Percentiles rank a stretch among this genome's conserved stretches.
Evolutionary conservation across 2,888 invertebrate genomes (phyloP).

Genomic region (Ptycholaimellus sp.): DNA sequence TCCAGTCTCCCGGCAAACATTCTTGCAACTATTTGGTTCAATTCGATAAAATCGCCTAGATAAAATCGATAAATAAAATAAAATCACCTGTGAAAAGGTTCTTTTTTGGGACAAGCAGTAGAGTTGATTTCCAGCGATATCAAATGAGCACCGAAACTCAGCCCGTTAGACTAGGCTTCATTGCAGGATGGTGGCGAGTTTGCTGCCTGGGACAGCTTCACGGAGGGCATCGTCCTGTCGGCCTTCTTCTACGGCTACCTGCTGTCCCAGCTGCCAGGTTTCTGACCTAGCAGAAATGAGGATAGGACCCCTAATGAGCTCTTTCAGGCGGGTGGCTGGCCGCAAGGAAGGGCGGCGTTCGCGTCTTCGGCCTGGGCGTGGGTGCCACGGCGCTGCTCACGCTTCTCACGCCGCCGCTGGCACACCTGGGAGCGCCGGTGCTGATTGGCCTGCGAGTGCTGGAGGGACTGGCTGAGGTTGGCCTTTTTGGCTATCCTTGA

Average conservation of each 20-base stretch:
- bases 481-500: too few relatives aligned
- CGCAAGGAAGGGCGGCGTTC: slow-evolving; percentile 46
- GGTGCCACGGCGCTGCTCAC: slow-evolving; percentile 14
- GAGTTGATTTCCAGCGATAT: too few relatives aligned
- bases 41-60: too few relatives aligned
- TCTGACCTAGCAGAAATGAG: too few relatives aligned
- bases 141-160: too few relatives aligned
- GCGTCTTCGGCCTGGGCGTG: slow-evolving; percentile 5
- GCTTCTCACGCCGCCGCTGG: slow-evolving; percentile 16
- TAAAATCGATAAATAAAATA: too few relatives aligned
- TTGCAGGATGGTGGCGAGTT: slow-evolving; percentile 7
- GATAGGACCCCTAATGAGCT: slow-evolving; percentile 8
- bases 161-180: too few relatives aligned
- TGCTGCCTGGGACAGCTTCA: slow-evolving; percentile 45
- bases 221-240: slow-evolving; percentile 52
- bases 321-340: slow-evolving; percentile 50
- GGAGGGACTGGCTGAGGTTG: slow-evolving; percentile 15
- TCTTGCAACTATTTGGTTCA: too few relatives aligned
- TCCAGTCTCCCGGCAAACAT: too few relatives aligned
- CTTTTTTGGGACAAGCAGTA: too few relatives aligned
- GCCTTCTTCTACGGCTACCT: slow-evolving; percentile 74
- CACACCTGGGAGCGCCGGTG: slow-evolving; percentile 11
- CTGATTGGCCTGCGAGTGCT: slow-evolving; percentile 12
- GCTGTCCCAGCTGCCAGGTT: slow-evolving; percentile 55
- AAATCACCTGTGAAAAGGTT: too few relatives aligned